These are phyloP conservation scores for Heliangelus exortis DNA, from an alignment of 2,797 vertebrate species.

Conservation along the genomic window DNA sequence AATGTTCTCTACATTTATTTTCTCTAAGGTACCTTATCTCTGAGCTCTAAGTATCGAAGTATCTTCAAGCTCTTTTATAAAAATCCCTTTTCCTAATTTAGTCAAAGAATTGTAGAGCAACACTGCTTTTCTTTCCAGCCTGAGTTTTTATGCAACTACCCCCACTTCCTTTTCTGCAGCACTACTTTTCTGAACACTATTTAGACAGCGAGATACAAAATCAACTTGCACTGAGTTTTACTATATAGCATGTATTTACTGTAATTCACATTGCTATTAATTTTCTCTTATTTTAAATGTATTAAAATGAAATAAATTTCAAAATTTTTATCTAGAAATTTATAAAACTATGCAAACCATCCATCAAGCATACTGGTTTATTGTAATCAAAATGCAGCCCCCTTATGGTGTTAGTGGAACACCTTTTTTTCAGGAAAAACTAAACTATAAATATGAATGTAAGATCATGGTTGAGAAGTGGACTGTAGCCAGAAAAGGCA, in stretches of 20 bases:
- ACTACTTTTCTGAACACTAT: neutral
- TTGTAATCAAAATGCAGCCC: neutral
- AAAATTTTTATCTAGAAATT: neutral
- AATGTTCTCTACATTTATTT: neutral
- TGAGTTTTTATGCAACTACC: neutral
- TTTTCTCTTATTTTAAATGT: neutral
- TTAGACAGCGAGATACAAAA: neutral
- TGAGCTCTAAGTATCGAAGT: neutral
- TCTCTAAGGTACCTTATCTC: neutral
- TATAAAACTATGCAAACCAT: neutral
- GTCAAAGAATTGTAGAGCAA: neutral
- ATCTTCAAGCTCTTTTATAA: neutral
- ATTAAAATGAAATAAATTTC: neutral
- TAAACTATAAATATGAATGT: neutral
- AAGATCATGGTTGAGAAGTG: neutral
- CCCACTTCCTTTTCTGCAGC: neutral
- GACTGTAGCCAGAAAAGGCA: neutral
- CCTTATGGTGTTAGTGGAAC: neutral
- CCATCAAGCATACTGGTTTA: neutral
- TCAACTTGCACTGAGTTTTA: neutral
- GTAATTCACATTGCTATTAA: neutral
- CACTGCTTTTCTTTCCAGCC: neutral
- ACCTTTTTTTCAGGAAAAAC: neutral
- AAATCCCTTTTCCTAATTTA: neutral
- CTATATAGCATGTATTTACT: neutral